Conservation (phyloP, 2,113 vertebrate species). For the Zingel zingel region DNA sequence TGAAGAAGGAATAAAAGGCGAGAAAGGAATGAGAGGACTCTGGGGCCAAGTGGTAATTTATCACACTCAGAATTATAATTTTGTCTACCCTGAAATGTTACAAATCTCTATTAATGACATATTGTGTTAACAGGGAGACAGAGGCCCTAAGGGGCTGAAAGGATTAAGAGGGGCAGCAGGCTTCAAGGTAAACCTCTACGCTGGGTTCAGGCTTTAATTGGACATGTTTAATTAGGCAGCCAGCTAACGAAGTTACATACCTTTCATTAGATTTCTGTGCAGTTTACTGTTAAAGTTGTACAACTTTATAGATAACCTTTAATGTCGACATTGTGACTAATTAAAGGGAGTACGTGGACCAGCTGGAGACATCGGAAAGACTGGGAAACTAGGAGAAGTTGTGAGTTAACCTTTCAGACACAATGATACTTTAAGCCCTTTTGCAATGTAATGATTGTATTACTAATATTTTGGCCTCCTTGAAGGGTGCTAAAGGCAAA, state of each 20-base stretch:
- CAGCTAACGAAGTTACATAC: conserved; percentile 21
- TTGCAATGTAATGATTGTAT: conserved; percentile 38
- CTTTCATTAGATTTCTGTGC: conserved; percentile 29
- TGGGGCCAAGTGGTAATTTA: conserved; percentile 74
- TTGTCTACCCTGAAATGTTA: conserved; percentile 13
- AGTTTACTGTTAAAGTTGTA: conserved; percentile 16
- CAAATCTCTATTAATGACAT: conserved; percentile 40
- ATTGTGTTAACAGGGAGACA: conserved; percentile 76
- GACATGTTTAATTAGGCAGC: conserved; percentile 21
- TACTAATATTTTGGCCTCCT: conserved; percentile 59
- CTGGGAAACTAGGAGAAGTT: conserved; percentile 72
- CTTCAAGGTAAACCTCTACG: conserved; percentile 79
- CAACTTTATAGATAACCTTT: conserved; percentile 39
- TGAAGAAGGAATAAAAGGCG: conserved; percentile 78
- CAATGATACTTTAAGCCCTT: conserved; percentile 6
- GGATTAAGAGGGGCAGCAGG: conserved; percentile 84
- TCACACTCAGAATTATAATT: conserved; percentile 10
- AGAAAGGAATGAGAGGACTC: conserved; percentile 82
- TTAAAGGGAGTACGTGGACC: conserved; percentile 80
- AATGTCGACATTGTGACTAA: conserved; percentile 46
- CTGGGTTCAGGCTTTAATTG: conserved; percentile 14
- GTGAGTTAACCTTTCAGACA: conserved; percentile 68
- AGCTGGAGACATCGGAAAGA: conserved; percentile 78
- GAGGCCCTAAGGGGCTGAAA: conserved; percentile 84
- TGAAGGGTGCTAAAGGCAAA: conserved; percentile 80